phyloP scores from a whole-genome alignment of 2,113 vertebrate genomes.

The Irena cyanogastra region DNA sequence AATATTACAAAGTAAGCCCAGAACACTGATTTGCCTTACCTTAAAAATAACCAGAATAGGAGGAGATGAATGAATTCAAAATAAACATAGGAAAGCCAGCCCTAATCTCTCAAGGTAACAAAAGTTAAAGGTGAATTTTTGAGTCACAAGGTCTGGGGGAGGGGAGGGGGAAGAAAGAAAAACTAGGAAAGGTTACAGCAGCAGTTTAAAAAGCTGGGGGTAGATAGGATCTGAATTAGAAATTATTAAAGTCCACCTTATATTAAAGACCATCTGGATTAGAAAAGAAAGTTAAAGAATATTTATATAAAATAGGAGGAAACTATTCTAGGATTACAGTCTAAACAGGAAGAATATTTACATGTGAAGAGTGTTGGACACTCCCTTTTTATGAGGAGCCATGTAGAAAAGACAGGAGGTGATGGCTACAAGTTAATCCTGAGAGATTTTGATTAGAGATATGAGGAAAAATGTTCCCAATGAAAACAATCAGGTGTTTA shows the following conservation, averaged over 20 bases:
- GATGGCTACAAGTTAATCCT: background rate
- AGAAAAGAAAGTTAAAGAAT: background rate
- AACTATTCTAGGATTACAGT: background rate
- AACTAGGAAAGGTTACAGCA: background rate
- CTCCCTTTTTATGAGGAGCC: accelerated
- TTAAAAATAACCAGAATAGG: background rate
- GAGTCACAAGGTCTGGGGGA: background rate
- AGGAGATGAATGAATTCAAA: background rate
- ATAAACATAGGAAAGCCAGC: background rate
- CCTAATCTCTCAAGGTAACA: background rate
- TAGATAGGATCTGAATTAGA: background rate
- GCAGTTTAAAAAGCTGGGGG: background rate
- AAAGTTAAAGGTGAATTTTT: background rate
- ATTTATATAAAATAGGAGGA: background rate
- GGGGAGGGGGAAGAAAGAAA: background rate
- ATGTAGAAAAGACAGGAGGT: background rate
- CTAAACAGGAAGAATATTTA: background rate
- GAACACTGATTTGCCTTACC: background rate
- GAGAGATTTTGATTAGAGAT: background rate
- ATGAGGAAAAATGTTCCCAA: background rate
- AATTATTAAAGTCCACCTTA: too few species aligned
- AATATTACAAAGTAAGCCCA: background rate
- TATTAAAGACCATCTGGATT: background rate
- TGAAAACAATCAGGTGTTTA: too few species aligned
- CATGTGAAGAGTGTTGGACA: background rate